Evolutionary conservation across 1,140 invertebrate species (phyloP).

Genomic region (Plutomurus gul): DNA sequence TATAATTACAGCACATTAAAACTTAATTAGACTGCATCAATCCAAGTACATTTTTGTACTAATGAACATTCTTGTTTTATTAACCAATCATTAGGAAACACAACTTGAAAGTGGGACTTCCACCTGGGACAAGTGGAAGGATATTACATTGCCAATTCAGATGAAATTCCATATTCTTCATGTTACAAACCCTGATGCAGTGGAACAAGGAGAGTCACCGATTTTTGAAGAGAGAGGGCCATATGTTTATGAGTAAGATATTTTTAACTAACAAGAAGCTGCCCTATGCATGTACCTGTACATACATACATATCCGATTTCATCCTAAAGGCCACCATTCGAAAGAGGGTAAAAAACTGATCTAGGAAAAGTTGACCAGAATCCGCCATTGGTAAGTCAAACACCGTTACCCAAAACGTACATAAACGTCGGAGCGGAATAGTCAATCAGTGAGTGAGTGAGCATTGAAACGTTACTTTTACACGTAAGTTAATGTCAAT

Average conservation of each 20-base stretch:
- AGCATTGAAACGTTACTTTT: too few species aligned
- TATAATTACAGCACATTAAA: too few species aligned
- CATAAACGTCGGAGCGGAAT: too few species aligned
- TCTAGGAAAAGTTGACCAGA: too few species aligned
- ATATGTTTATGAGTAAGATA: conserved; percentile 61
- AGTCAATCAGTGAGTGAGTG: too few species aligned
- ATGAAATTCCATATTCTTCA: conserved; percentile 62
- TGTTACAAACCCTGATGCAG: conserved; percentile 59
- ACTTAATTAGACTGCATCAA: too few species aligned
- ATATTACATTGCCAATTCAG: conserved; percentile 60
- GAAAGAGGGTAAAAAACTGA: too few species aligned
- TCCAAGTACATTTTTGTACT: neutral
- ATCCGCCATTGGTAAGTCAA: too few species aligned
- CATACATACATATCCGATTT: neutral
- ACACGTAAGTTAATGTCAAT: too few species aligned
- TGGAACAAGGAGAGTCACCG: conserved; percentile 58
- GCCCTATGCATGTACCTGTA: neutral
- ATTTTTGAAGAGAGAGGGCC: conserved; percentile 61
- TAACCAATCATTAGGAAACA: conserved; percentile 36
- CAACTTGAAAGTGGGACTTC: conserved; percentile 38
- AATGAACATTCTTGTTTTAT: neutral
- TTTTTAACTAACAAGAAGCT: neutral
- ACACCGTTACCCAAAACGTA: too few species aligned
- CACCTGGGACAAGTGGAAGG: conserved; percentile 57
- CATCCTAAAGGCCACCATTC: too few species aligned